A percentile compares a stretch with the other conserved stretches of the same genome.
These are phyloP conservation scores for Theodoxus fluviatilis DNA, from an alignment of 2,888 invertebrate genomes.

Conservation along the genomic window DNA sequence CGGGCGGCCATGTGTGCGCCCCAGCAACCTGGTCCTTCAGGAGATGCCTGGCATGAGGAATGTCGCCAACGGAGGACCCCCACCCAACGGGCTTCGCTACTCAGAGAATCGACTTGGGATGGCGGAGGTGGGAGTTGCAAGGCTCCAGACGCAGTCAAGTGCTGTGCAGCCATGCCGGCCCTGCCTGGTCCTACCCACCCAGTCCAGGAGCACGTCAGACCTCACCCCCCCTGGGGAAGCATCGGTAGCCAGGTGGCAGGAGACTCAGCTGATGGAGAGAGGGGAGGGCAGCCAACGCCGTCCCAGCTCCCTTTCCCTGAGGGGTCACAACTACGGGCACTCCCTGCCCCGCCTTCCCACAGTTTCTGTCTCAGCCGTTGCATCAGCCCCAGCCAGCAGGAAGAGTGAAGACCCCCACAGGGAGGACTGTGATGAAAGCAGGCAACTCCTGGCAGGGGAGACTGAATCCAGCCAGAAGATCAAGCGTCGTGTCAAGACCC, in stretches of 20 bases:
- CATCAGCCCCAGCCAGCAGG: conserved; percentile 19
- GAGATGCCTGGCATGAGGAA: no score
- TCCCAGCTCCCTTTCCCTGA: conserved; percentile 51
- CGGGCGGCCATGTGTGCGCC: conserved; percentile 42
- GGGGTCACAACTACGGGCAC: conserved; percentile 46
- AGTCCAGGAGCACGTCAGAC: conserved; percentile 50
- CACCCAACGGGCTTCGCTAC: neutral
- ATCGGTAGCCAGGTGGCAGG: conserved; percentile 29
- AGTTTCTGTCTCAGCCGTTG: conserved; percentile 20
- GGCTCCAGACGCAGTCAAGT: conserved; percentile 31
- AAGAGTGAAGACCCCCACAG: conserved; percentile 31
- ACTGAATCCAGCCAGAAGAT: conserved; percentile 45
- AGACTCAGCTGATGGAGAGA: conserved; percentile 36
- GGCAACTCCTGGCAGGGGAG: no score
- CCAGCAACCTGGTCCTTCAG: conserved; percentile 35
- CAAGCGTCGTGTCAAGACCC: conserved; percentile 50
- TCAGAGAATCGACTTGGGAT: conserved; percentile 36
- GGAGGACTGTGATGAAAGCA: no score
- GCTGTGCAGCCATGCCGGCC: conserved; percentile 35
- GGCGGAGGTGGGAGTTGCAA: conserved; percentile 46
- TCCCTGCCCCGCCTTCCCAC: conserved; percentile 29
- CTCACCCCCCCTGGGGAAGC: conserved; percentile 36
- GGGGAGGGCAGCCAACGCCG: conserved; percentile 31
- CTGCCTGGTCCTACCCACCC: conserved; percentile 38
- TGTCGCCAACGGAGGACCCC: no score